Evolutionary conservation across 2,113 vertebrate genomes (phyloP).

Genomic region (Megaceryle maxima): DNA sequence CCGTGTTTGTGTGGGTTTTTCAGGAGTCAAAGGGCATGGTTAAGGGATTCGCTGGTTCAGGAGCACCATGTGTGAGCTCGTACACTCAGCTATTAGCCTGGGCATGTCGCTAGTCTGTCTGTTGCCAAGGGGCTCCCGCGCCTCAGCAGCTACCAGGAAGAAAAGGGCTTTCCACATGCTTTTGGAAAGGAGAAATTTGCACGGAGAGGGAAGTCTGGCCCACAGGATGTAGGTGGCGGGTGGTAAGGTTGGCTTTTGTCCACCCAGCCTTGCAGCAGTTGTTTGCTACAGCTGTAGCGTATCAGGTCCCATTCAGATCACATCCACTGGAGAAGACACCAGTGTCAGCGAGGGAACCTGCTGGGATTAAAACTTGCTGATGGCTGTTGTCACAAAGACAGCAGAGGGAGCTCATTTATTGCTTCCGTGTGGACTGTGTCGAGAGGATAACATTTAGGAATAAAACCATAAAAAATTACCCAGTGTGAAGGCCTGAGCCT

Average conservation of each 20-base stretch:
- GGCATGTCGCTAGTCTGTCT: neutral
- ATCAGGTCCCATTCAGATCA: neutral
- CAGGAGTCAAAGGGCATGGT: neutral
- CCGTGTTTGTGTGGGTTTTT: neutral
- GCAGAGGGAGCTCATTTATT: slow-evolving; percentile 55
- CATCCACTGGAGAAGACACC: neutral
- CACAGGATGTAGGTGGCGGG: neutral
- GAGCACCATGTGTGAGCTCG: neutral
- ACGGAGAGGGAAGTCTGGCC: neutral
- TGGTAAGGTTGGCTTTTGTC: neutral
- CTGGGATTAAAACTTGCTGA: neutral
- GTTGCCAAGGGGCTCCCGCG: neutral
- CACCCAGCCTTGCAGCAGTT: neutral
- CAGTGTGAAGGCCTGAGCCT: neutral
- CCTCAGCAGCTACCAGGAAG: neutral
- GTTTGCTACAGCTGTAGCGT: neutral
- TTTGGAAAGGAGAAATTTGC: neutral
- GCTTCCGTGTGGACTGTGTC: neutral
- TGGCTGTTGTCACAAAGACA: neutral
- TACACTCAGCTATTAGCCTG: neutral
- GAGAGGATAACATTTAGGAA: neutral
- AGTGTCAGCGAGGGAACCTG: neutral
- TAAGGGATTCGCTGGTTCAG: neutral
- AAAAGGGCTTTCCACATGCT: neutral
- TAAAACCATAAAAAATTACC: neutral